Base-by-base conservation (phyloP, 2,797 vertebrate species). In the Nothura maculosa region DNA sequence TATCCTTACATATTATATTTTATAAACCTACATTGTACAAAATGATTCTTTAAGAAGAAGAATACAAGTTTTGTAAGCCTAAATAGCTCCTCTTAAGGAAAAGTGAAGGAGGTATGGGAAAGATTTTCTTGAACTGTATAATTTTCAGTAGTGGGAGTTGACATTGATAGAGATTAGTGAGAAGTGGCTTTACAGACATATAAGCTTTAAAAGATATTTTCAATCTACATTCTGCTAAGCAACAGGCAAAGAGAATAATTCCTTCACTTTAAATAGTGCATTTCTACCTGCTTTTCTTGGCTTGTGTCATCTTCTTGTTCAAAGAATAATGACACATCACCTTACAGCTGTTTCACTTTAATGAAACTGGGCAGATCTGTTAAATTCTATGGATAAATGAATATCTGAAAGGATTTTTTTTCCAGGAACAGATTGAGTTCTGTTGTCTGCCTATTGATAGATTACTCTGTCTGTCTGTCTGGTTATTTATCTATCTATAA, bases 341-440 rank as follows among this genome's bases (percentile, higher is more conserved):
- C 36, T 91, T 74, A 86, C 16, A 73, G 10, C 14, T 91, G 60
- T 90, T 90, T 93, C 25, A 43, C 32, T 84, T 47, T 91, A 92
- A 90, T 84, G 90, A 73, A 27, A 14, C 40, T 73, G 43, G 47
- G 60, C 20, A 86, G 61, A 74, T 63, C 47, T 90, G 85, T 92
- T 88, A 72, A 91, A 77, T 90, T 81, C 57, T 70, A 40, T 88
- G 61, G 32, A 92, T 64, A 94, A 93, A 95, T 76, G 60, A 93
- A 88, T 38, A n/a, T 87, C 74, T 84, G 22, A 81, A 80, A 85
- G 77, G 32, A 30, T 5, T 10, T 9, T 50, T 27, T 13, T 28
- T 93, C 43, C 87, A 88, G 90, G 40, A 93, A 36, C 79, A 94
- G 67, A 84, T 80, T 91, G 85, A 80, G 64, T 88, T 88, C 22